These are phyloP conservation scores for Drosophila pegasa DNA, from an alignment of 2,888 invertebrate species.

Conservation along the genomic window DNA sequence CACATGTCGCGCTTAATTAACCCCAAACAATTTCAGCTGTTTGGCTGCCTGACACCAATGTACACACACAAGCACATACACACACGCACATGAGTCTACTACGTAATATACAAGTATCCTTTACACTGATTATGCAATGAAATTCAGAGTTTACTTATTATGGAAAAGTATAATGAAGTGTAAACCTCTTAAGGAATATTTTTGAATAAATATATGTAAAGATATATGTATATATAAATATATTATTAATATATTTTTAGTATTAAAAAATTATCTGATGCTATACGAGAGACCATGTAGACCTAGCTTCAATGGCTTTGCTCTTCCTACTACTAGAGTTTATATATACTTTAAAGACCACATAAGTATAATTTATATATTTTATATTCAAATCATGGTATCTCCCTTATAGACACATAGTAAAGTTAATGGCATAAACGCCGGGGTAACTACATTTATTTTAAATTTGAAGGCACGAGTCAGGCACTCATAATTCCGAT, in stretches of 20 bases:
- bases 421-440: constrained; percentile 16
- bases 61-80: constrained; percentile 15
- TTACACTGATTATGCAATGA: constrained; percentile 20
- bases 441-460: constrained; percentile 25
- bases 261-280: no score
- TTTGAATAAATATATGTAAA: no score
- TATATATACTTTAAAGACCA: neutral
- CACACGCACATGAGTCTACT: constrained; percentile 9
- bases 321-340: no score
- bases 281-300: no score
- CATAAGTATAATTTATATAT: neutral
- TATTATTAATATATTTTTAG: no score
- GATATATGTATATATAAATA: no score
- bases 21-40: constrained; percentile 77
- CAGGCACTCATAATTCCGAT: constrained; percentile 52
- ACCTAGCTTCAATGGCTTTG: no score
- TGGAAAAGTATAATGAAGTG: neutral
- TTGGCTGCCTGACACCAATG: constrained; percentile 45
- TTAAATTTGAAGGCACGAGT: constrained; percentile 41
- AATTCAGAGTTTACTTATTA: neutral
- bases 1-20: constrained; percentile 82
- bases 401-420: neutral
- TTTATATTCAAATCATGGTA: neutral
- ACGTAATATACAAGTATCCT: constrained; percentile 5
- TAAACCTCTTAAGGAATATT: neutral